These are phyloP conservation scores for Gracilinanus agilis DNA, from an alignment of 2,113 vertebrate genomes.

Conservation along the genomic window DNA sequence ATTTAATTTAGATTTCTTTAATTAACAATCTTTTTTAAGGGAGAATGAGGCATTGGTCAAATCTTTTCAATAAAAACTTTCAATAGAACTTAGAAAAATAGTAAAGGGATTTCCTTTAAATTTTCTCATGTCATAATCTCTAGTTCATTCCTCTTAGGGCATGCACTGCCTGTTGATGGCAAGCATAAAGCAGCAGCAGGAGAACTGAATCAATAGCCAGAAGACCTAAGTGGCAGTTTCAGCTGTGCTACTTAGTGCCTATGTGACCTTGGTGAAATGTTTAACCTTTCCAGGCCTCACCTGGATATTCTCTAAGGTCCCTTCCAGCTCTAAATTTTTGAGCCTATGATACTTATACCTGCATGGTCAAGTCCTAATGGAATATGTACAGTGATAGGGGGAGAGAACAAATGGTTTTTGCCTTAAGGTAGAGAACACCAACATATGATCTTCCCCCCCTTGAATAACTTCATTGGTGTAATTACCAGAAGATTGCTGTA, in stretches of 20 bases:
- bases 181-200: neutral
- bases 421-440: neutral
- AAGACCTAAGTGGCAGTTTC: neutral
- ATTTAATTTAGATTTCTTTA: neutral
- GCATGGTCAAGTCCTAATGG: neutral
- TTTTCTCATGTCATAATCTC: neutral
- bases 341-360: neutral
- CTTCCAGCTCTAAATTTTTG: neutral
- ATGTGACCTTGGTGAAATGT: neutral
- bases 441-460: neutral
- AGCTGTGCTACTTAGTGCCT: neutral
- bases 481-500: neutral
- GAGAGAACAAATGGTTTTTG: neutral
- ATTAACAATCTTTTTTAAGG: neutral
- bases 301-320: neutral
- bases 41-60: neutral
- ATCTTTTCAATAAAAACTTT: neutral
- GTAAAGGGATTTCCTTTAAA: neutral
- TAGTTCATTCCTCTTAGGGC: neutral
- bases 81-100: neutral
- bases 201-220: neutral
- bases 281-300: neutral
- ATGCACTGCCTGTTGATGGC: neutral
- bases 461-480: too few species aligned
- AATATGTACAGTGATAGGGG: neutral